Evolutionary conservation across 2,888 invertebrate genomes (phyloP), one percentile per base, ranked within the genome.

Genomic region (Pharmacophagus antenor): DNA sequence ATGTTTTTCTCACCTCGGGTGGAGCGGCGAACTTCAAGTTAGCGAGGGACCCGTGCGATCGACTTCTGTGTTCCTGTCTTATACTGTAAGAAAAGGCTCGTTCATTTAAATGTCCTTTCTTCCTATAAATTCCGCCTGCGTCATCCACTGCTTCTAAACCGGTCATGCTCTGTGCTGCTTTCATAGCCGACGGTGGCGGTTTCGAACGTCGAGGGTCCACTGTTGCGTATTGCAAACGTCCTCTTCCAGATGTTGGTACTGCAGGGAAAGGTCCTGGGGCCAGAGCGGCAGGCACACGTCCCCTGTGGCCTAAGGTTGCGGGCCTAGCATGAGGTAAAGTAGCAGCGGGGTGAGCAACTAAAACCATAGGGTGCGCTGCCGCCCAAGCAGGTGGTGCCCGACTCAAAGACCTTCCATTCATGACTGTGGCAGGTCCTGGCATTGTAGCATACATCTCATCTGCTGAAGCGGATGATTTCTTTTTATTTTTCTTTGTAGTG

Each of bases 61-160:
- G 92, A 79, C 97, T 97, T 67, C 98, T 93, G 79, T 98, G 97
- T 80, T 98, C 98, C 81, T 98, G 97, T 60, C 98, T 92, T 76
- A 98, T 98, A 70, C 97, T 97, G 87, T 98, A 97, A 59, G 97
- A 97, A 79, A 98, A 98, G 22, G 98, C 98, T 55, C 97, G 92
- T 82, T 98, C 98, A 84, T 98, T 98, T 67, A 98, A 85, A 75
- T 98, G 97, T 0, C 97, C 97, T 74, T 97, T 97, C 77, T 97
- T 95, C 71, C 96, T 92, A 78, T 97, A 97, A 65, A 97, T 97
- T 54, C 96, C 93, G 0, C 93, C 92, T 0, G 92, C 88, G 56
- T 93, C 92, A 58, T 93, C 92, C 17, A 91, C 92, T 6, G 92
- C 93, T 68, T 94, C 94, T 56, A 95, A 78, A 56, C 94, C 94